Evolutionary conservation across 2,797 vertebrate genomes (phyloP).

Genomic region (Pseudochaenichthys georgianus): DNA sequence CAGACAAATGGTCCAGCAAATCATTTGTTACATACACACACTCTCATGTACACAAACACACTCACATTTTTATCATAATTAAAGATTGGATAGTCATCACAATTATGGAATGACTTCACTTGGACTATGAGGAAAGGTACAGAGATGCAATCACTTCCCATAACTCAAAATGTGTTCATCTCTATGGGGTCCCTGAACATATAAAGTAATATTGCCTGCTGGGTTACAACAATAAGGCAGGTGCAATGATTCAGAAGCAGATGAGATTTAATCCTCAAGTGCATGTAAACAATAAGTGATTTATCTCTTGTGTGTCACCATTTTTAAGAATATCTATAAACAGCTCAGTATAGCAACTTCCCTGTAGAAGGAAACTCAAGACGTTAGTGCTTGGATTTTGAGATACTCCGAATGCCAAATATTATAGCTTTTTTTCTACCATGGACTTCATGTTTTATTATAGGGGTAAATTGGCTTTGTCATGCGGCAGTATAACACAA

Average conservation of each 20-base stretch:
- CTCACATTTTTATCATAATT: not conserved
- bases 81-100: not conserved
- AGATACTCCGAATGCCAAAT: not conserved
- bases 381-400: not conserved
- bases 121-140: not conserved
- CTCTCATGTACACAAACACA: not conserved
- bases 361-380: not conserved
- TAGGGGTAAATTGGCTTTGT: not conserved
- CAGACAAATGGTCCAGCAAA: slow-evolving; percentile 34
- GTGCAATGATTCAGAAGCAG: not conserved
- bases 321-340: not conserved
- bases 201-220: not conserved
- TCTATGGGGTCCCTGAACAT: not conserved
- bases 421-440: not conserved
- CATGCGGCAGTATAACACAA: slow-evolving; percentile 8
- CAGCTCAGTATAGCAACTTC: not conserved
- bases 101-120: not conserved
- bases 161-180: not conserved
- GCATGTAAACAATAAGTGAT: not conserved
- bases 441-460: not conserved
- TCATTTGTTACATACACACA: not conserved
- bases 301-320: not conserved
- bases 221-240: not conserved
- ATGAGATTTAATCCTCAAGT: not conserved
- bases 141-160: not conserved